phyloP scores from a whole-genome alignment of 2,888 invertebrate species.

The Tricholauxania praeusta region DNA sequence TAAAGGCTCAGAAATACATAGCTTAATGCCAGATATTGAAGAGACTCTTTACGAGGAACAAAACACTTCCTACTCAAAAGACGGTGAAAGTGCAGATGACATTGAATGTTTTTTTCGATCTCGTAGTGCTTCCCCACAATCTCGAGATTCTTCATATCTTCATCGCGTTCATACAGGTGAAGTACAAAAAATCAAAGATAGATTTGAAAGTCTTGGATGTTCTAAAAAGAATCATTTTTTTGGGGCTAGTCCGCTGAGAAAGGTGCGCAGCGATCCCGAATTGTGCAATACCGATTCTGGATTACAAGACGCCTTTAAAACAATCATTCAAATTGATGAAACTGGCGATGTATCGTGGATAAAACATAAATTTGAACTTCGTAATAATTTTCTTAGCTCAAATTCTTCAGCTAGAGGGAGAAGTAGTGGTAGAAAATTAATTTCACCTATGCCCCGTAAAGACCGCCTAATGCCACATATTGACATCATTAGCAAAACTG shows the following conservation, averaged over 20 bases:
- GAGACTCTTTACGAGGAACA: constrained; percentile 52
- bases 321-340: constrained; percentile 56
- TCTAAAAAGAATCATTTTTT: constrained; percentile 60
- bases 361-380: constrained; percentile 72
- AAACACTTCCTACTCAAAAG: constrained; percentile 32
- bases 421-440: constrained; percentile 67
- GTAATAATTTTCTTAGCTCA: constrained; percentile 47
- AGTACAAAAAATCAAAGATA: constrained; percentile 81
- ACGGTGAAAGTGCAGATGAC: constrained; percentile 69
- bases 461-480: constrained; percentile 88
- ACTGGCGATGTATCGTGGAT: constrained; percentile 73
- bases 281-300: constrained; percentile 70
- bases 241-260: constrained; percentile 69
- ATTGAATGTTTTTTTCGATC: constrained; percentile 76
- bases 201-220: constrained; percentile 73
- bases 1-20: constrained; percentile 19
- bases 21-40: constrained; percentile 15
- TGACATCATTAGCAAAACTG: constrained; percentile 90
- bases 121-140: constrained; percentile 79
- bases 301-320: constrained; percentile 70
- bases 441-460: constrained; percentile 72
- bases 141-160: constrained; percentile 77
- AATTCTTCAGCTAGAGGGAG: constrained; percentile 66
- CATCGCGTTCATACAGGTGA: constrained; percentile 81
- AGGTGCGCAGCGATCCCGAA: constrained; percentile 85